Conservation (phyloP, 2,113 vertebrate genomes). For the Crotalus viridis region DNA sequence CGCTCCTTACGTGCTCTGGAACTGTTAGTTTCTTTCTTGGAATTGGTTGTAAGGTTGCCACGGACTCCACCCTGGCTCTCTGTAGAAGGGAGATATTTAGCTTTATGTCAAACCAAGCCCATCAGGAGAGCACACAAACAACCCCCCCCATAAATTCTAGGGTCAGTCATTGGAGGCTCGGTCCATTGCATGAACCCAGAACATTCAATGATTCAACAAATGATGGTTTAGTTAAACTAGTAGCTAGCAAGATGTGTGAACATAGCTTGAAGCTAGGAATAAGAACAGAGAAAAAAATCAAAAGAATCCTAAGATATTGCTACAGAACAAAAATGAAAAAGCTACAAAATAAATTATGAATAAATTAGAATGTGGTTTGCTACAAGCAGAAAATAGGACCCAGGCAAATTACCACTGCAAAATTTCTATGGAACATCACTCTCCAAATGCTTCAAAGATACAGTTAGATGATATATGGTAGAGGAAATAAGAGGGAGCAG, state of each 20-base stretch:
- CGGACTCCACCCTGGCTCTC: constrained; percentile 75
- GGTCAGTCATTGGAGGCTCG: neutral
- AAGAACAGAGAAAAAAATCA: neutral
- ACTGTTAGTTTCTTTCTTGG: constrained; percentile 79
- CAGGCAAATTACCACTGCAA: neutral
- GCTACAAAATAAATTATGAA: neutral
- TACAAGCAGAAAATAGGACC: neutral
- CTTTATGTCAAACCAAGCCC: neutral
- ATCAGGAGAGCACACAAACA: neutral
- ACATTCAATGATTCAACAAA: neutral
- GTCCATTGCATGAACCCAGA: neutral
- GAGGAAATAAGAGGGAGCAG: neutral
- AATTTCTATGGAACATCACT: neutral
- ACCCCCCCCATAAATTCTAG: neutral
- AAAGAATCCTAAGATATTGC: neutral
- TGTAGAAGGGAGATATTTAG: fast-evolving
- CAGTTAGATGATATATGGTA: neutral
- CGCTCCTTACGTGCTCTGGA: constrained; percentile 88
- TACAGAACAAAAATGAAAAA: neutral
- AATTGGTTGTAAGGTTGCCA: neutral
- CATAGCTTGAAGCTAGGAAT: neutral
- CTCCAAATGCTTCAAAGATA: neutral
- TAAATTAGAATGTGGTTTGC: neutral
- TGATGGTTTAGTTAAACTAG: neutral
- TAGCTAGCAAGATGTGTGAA: neutral